Evolutionary conservation across 2,888 invertebrate species (phyloP).

Genomic region (Drosophila villosipedis): DNA sequence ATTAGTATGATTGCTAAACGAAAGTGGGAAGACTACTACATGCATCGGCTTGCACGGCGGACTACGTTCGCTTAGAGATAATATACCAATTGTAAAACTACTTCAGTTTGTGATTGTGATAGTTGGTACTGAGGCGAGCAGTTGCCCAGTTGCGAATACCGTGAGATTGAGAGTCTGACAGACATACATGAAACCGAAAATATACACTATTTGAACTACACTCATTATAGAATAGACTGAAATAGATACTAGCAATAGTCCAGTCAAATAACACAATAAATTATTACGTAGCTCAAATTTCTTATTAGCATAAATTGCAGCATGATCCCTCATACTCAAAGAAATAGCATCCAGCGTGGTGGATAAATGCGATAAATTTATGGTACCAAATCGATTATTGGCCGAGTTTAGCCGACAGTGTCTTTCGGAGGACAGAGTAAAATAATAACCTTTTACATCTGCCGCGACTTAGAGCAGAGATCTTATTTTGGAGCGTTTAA

Average conservation of each 20-base stretch:
- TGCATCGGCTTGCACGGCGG: neutral
- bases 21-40: neutral
- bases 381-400: no score
- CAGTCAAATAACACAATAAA: no score
- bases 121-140: no score
- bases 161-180: neutral
- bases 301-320: no score
- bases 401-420: no score
- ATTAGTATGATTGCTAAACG: neutral
- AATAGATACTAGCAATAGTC: neutral
- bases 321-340: neutral
- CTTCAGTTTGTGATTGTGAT: neutral
- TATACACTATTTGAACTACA: neutral
- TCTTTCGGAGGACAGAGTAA: no score
- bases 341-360: neutral
- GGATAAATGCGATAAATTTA: no score
- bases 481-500: no score
- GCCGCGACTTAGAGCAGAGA: neutral
- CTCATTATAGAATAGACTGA: no score
- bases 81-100: neutral
- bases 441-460: no score
- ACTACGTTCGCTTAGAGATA: neutral
- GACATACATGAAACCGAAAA: neutral
- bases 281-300: neutral
- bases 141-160: neutral